phyloP scores from a whole-genome alignment of 1,140 invertebrate genomes.

The Chironomus tepperi region DNA sequence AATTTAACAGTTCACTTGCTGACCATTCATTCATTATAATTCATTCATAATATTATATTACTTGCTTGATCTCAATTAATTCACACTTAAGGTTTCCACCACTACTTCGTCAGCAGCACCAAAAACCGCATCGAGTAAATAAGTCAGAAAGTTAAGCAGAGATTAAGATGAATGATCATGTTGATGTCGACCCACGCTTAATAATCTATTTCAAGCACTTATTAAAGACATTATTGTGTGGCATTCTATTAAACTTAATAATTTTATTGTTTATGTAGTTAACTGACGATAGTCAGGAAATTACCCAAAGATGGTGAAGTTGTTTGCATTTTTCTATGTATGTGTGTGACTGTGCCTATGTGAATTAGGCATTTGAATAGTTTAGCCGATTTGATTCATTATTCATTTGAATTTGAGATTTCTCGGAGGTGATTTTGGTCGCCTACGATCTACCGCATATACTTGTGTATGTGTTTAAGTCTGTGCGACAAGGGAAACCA shows the following conservation, averaged over 20 bases:
- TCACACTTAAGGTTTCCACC: not conserved
- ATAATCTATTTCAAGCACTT: not conserved
- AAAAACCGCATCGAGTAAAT: not conserved
- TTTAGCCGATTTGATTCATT: too few relatives aligned
- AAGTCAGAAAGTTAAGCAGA: too few relatives aligned
- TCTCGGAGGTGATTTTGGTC: too few relatives aligned
- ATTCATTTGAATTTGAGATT: too few relatives aligned
- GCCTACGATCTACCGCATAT: too few relatives aligned
- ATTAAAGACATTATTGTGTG: not conserved
- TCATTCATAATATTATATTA: slow-evolving; percentile 1
- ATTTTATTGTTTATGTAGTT: not conserved
- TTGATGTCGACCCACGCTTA: not conserved
- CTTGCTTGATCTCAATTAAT: not conserved
- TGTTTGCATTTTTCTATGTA: not conserved
- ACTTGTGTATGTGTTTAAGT: too few relatives aligned
- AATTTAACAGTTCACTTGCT: slow-evolving; percentile 14
- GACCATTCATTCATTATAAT: slow-evolving; percentile 3
- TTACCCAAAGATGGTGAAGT: not conserved
- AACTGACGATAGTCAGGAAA: not conserved
- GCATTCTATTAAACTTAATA: not conserved
- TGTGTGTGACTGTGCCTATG: not conserved
- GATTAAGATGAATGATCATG: not conserved
- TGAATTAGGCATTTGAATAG: not conserved
- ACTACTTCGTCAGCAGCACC: not conserved
- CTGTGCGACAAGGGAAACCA: not conserved